Percentiles rank a stretch among this genome's conserved stretches.
These are phyloP conservation scores for Micrasema longulum DNA, from an alignment of 1,140 invertebrate genomes.

Conservation along the genomic window DNA sequence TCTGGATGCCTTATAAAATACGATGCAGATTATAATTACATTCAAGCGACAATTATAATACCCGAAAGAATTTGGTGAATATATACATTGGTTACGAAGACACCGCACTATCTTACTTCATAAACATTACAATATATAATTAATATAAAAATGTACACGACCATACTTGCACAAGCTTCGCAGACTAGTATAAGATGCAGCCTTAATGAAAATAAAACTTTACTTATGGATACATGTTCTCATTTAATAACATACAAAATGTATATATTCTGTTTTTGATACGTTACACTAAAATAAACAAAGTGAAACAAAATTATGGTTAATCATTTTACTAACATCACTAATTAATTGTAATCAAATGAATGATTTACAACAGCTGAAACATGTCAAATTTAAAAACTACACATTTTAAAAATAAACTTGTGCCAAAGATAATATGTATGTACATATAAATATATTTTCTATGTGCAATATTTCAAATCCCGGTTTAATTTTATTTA, in stretches of 20 bases:
- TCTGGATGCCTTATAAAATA: slow-evolving; percentile 12
- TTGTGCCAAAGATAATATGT: no score
- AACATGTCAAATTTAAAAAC: no score
- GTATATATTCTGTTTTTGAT: neutral
- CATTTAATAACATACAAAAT: slow-evolving; percentile 2
- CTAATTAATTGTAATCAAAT: no score
- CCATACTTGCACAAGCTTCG: slow-evolving; percentile 33
- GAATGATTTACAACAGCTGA: no score
- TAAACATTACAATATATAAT: slow-evolving; percentile 12
- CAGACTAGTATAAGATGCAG: slow-evolving; percentile 52
- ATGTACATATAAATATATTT: no score
- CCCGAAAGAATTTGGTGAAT: slow-evolving; percentile 30
- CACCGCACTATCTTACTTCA: slow-evolving; percentile 17
- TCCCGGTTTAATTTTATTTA: no score
- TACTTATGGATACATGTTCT: slow-evolving; percentile 1
- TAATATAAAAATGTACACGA: slow-evolving; percentile 34
- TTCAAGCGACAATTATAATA: slow-evolving; percentile 16
- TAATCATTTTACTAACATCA: no score
- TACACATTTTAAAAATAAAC: no score
- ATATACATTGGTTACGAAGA: slow-evolving; percentile 4
- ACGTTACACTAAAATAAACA: no score
- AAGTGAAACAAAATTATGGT: no score
- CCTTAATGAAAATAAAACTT: slow-evolving; percentile 42
- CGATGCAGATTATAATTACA: slow-evolving; percentile 16
- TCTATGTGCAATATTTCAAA: no score